Conservation (phyloP, 2,797 vertebrate genomes). For the Simalia tracyae region DNA sequence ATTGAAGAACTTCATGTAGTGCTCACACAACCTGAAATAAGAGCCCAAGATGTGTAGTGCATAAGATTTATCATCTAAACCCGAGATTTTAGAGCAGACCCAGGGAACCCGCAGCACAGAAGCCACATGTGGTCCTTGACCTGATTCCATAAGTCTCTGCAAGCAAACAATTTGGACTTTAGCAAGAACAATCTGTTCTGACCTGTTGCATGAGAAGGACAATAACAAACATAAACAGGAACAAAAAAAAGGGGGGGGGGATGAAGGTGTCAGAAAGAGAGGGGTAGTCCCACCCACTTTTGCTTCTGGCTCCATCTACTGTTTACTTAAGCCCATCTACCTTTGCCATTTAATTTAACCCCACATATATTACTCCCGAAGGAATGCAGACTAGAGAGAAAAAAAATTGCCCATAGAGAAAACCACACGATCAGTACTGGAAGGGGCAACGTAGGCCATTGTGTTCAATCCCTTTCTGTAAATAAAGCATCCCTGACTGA, state of each 20-base stretch:
- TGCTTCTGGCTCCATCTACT: not conserved
- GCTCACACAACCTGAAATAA: not conserved
- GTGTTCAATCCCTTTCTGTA: not conserved
- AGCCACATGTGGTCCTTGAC: not conserved
- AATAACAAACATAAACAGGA: not conserved
- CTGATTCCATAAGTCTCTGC: not conserved
- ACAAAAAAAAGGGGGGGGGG: not conserved
- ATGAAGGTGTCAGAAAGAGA: not conserved
- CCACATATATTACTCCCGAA: not conserved
- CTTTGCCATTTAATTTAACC: not conserved
- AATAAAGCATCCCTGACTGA: not conserved
- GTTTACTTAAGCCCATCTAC: not conserved
- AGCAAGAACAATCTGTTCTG: not conserved
- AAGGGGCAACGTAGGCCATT: not conserved
- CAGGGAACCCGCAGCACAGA: not conserved
- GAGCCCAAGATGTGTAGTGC: not conserved
- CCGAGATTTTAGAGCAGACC: not conserved
- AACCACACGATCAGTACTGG: not conserved
- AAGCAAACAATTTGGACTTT: not conserved
- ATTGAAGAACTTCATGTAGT: not conserved
- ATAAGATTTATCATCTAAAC: not conserved
- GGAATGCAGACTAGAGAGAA: not conserved
- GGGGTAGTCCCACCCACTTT: not conserved
- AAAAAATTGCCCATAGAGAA: not conserved
- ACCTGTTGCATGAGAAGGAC: not conserved